A percentile compares a stretch with the other conserved stretches of the same genome.
Evolutionary conservation across 1,140 invertebrate species (phyloP).

Genomic region (Drosophila suzukii): DNA sequence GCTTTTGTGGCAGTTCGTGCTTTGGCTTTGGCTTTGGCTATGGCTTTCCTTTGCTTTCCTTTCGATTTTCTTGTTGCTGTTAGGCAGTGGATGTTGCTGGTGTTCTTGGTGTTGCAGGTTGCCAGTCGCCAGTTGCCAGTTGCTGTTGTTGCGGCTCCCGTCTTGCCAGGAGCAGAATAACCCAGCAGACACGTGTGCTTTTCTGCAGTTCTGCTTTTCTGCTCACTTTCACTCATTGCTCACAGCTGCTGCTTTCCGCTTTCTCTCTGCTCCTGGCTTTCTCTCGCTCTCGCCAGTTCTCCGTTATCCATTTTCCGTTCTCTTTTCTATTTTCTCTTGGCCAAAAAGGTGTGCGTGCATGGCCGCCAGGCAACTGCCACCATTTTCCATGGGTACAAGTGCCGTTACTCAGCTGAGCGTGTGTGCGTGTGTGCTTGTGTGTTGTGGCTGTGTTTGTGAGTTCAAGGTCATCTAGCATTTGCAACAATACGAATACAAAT

Average conservation of each 20-base stretch:
- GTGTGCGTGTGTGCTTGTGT: slow-evolving; percentile 15
- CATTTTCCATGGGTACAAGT: slow-evolving; percentile 42
- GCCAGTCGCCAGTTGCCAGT: slow-evolving; percentile 12
- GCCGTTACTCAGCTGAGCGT: slow-evolving; percentile 48
- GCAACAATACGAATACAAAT: slow-evolving; percentile 76
- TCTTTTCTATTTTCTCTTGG: slow-evolving; percentile 57
- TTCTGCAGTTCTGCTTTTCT: slow-evolving; percentile 81
- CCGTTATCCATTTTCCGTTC: not conserved
- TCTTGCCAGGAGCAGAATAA: slow-evolving; percentile 56
- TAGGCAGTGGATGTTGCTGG: not conserved
- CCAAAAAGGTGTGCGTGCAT: slow-evolving; percentile 72
- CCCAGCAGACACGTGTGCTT: slow-evolving; percentile 74
- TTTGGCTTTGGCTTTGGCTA: slow-evolving; percentile 47
- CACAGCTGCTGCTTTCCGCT: slow-evolving; percentile 61
- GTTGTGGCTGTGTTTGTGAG: slow-evolving; percentile 59
- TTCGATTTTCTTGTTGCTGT: slow-evolving; percentile 73
- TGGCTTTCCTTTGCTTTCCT: slow-evolving; percentile 35
- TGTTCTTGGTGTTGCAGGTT: slow-evolving; percentile 45
- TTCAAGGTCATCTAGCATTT: slow-evolving; percentile 84
- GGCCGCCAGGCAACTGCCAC: slow-evolving; percentile 66
- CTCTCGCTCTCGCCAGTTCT: slow-evolving; percentile 1
- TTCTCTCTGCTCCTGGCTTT: slow-evolving; percentile 30
- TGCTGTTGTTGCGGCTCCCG: slow-evolving; percentile 58
- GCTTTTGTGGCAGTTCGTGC: slow-evolving; percentile 63
- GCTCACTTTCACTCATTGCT: slow-evolving; percentile 80